Evolutionary conservation across 2,797 vertebrate genomes (phyloP).

Genomic region (Alfaro cultratus): DNA sequence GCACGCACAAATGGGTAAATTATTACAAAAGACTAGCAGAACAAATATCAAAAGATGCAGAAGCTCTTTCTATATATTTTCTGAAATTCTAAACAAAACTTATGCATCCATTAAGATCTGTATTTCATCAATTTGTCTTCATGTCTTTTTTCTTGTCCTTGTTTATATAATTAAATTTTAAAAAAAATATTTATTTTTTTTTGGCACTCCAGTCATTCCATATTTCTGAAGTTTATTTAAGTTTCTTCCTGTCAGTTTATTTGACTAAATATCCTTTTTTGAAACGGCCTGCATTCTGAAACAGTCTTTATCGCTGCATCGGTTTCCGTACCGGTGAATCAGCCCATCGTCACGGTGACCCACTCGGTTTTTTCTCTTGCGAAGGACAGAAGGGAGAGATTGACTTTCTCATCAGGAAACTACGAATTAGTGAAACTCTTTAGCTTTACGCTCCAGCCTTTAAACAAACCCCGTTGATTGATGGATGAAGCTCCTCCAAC

Average conservation of each 20-base stretch:
- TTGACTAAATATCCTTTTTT: not conserved
- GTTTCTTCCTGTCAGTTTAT: not conserved
- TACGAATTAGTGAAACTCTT: not conserved
- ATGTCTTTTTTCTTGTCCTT: not conserved
- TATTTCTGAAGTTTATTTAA: not conserved
- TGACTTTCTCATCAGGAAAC: not conserved
- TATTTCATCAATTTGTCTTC: not conserved
- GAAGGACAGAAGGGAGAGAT: not conserved
- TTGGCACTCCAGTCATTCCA: not conserved
- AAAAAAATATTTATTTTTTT: too few species aligned
- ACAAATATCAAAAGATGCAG: not conserved
- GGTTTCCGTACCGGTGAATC: not conserved
- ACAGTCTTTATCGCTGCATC: not conserved
- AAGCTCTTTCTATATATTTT: too few species aligned
- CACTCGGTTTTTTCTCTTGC: not conserved
- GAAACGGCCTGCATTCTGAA: not conserved
- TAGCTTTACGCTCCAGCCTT: conserved; percentile 39
- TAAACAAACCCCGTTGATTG: conserved; percentile 12
- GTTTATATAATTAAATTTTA: not conserved
- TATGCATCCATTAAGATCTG: not conserved
- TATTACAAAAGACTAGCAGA: not conserved
- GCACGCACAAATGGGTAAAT: not conserved
- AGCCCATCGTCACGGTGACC: not conserved
- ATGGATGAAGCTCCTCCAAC: conserved; percentile 64
- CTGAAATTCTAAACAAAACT: not conserved